Conservation (phyloP, 2,797 vertebrate species). For the Diglossa cyanea region DNA sequence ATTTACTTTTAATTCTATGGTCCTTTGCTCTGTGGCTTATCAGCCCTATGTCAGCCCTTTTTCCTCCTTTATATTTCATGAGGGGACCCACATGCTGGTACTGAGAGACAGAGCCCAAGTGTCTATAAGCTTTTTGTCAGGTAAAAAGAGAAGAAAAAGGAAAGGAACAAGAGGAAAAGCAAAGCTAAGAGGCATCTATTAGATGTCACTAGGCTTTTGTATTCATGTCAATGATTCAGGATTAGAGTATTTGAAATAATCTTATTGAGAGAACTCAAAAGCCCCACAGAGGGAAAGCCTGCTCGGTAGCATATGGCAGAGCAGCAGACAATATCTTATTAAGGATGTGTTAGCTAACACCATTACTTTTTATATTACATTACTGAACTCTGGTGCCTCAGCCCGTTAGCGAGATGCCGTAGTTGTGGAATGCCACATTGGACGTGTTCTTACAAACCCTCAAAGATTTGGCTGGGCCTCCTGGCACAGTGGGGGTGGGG, state of each 20-base stretch:
- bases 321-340: conserved; percentile 81
- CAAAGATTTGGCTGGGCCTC: background rate
- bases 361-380: conserved; percentile 78
- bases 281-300: conserved; percentile 75
- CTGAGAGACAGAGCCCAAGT: conserved; percentile 79
- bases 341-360: conserved; percentile 82
- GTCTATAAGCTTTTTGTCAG: conserved; percentile 85
- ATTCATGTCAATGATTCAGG: conserved; percentile 88
- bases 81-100: conserved; percentile 79
- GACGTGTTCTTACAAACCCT: background rate
- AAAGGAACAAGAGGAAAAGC: conserved; percentile 81
- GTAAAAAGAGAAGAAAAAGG: conserved; percentile 81
- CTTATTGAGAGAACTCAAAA: conserved; percentile 86
- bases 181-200: conserved; percentile 86
- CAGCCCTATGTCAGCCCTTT: conserved; percentile 79
- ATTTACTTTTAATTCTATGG: conserved; percentile 85
- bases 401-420: conserved; percentile 66
- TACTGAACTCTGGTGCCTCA: conserved; percentile 76
- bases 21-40: conserved; percentile 82
- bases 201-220: conserved; percentile 89
- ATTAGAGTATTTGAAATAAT: conserved; percentile 91
- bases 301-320: conserved; percentile 80
- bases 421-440: conserved; percentile 61
- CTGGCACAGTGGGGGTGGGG: rapidly evolving
- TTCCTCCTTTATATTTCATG: conserved; percentile 80